Conservation (phyloP, 2,113 vertebrate species). For the Oreochromis spilurus region DNA sequence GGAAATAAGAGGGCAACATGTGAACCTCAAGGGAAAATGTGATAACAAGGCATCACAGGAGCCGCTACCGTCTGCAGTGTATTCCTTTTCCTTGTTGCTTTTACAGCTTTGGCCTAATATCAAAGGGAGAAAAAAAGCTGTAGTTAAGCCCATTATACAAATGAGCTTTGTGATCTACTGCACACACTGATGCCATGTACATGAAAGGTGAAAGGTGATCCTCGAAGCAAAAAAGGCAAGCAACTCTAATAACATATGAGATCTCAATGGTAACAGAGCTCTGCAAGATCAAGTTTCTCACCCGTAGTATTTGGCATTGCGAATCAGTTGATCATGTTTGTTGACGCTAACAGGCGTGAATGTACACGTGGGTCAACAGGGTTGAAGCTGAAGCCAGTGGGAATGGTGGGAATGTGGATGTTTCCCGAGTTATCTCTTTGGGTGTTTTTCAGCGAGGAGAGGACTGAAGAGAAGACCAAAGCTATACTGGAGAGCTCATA, state of each 20-base stretch:
- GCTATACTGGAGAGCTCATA: background rate
- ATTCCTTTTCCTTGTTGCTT: background rate
- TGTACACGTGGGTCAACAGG: background rate
- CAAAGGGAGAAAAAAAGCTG: constrained; percentile 14
- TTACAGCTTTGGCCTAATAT: constrained; percentile 26
- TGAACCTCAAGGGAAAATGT: background rate
- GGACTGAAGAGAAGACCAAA: background rate
- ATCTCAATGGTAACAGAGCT: background rate
- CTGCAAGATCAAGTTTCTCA: background rate
- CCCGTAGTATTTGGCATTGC: background rate
- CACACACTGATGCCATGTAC: background rate
- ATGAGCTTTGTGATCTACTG: constrained; percentile 21
- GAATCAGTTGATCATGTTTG: background rate
- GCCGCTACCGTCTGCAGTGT: background rate
- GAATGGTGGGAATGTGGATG: background rate
- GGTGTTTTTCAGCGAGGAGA: background rate
- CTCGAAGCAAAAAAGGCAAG: constrained; percentile 18
- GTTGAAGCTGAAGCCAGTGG: background rate
- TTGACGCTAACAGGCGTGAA: background rate
- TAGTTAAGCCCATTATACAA: constrained; percentile 54
- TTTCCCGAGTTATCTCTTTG: background rate
- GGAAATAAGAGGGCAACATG: background rate
- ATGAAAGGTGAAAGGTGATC: constrained; percentile 5
- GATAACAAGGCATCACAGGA: background rate
- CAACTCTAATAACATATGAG: constrained; percentile 11